Percentiles rank a stretch among this genome's conserved stretches.
These are phyloP conservation scores for Falco concolor DNA, from an alignment of 2,797 vertebrate species.

Conservation along the genomic window DNA sequence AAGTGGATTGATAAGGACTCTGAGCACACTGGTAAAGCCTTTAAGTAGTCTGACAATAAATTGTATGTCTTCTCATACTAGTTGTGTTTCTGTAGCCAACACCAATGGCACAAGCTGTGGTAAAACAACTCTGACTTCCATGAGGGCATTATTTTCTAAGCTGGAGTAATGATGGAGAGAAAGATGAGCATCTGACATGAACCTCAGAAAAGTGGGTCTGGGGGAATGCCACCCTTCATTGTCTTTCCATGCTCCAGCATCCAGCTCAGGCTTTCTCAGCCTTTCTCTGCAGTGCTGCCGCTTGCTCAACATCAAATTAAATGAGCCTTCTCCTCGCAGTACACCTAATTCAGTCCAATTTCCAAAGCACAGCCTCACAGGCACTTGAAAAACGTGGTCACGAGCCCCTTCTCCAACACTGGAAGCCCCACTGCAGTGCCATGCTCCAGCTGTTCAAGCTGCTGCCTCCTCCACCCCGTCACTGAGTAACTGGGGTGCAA, in stretches of 20 bases:
- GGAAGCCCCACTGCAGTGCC: background rate
- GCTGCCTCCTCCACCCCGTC: background rate
- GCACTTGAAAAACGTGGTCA: background rate
- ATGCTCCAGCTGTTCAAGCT: background rate
- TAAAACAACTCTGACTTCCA: background rate
- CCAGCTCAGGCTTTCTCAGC: background rate
- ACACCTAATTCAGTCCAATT: background rate
- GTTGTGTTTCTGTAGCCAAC: background rate
- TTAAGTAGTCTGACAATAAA: conserved; percentile 19
- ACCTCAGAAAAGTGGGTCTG: background rate
- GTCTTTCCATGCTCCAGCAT: background rate
- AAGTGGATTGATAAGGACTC: background rate
- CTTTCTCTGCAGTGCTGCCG: background rate
- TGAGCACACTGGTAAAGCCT: background rate
- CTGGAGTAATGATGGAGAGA: background rate
- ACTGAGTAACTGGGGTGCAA: background rate
- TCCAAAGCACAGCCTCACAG: background rate
- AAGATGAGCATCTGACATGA: background rate
- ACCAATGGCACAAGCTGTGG: background rate
- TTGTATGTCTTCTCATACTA: background rate
- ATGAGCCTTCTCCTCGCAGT: background rate
- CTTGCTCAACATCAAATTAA: background rate
- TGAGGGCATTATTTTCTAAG: background rate
- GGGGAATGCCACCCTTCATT: fast-evolving
- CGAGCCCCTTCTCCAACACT: background rate